phyloP scores from a whole-genome alignment of 2,888 invertebrate species.

The Chironomus tentans region DNA sequence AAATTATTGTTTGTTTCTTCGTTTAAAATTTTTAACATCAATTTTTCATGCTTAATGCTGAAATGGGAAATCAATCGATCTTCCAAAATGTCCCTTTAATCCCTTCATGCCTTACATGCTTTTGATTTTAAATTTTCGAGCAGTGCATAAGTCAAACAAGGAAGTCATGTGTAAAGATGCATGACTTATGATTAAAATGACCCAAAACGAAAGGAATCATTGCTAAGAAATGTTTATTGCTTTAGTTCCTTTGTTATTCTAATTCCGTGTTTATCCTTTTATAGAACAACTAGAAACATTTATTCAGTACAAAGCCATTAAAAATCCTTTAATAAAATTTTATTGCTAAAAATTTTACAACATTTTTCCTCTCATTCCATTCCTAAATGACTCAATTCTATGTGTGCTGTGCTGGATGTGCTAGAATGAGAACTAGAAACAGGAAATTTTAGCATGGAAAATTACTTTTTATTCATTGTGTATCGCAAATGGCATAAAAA shows the following conservation, averaged over 20 bases:
- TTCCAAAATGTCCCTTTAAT: constrained; percentile 3
- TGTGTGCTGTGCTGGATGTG: neutral
- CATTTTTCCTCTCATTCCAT: too few species aligned
- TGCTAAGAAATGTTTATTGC: neutral
- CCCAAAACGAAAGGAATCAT: neutral
- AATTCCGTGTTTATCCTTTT: neutral
- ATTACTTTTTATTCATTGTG: constrained; percentile 8
- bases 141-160: too few species aligned
- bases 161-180: too few species aligned
- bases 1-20: constrained; percentile 18
- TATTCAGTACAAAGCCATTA: neutral
- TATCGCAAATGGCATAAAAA: constrained; percentile 19
- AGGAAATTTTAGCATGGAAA: neutral
- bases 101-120: neutral
- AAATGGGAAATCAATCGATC: constrained; percentile 6
- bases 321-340: neutral
- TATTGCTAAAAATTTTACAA: neutral
- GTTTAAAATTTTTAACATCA: neutral
- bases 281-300: neutral
- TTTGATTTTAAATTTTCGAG: neutral
- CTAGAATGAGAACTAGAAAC: neutral
- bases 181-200: neutral
- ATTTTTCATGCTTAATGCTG: neutral
- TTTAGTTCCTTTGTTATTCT: neutral
- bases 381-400: neutral